Evolutionary conservation across 2,797 vertebrate species (phyloP).

Genomic region (Euphonia xanthogaster): DNA sequence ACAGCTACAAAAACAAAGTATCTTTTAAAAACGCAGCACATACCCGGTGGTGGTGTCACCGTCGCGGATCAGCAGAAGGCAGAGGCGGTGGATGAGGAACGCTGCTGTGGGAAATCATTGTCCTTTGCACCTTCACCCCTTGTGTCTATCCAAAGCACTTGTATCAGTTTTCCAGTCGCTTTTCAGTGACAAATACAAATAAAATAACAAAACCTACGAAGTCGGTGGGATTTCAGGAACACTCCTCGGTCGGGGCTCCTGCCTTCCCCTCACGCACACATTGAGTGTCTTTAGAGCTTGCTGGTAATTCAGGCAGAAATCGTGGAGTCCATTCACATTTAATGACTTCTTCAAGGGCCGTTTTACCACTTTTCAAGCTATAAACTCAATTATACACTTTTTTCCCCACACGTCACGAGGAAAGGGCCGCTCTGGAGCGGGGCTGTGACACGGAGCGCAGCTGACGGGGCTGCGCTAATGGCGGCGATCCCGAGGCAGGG

Average conservation of each 20-base stretch:
- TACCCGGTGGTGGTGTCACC: background rate
- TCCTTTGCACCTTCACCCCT: background rate
- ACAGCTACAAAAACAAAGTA: background rate
- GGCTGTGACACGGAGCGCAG: background rate
- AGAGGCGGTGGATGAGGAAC: background rate
- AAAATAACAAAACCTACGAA: background rate
- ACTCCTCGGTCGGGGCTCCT: background rate
- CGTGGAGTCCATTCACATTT: background rate
- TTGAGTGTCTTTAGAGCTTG: accelerated
- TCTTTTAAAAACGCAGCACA: background rate
- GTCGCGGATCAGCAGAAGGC: background rate
- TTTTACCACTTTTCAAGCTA: background rate
- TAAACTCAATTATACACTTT: background rate
- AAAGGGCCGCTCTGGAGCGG: accelerated
- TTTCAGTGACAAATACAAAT: background rate
- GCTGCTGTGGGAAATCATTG: too few species aligned
- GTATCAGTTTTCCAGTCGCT: background rate
- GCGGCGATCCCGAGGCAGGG: background rate
- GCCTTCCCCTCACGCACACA: background rate
- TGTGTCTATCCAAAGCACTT: background rate
- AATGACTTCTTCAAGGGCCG: background rate
- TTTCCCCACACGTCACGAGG: background rate
- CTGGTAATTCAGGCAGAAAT: background rate
- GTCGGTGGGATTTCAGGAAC: background rate
- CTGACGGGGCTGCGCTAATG: accelerated